Evolutionary conservation across 2,797 vertebrate species (phyloP).

Genomic region (Oreortyx pictus): DNA sequence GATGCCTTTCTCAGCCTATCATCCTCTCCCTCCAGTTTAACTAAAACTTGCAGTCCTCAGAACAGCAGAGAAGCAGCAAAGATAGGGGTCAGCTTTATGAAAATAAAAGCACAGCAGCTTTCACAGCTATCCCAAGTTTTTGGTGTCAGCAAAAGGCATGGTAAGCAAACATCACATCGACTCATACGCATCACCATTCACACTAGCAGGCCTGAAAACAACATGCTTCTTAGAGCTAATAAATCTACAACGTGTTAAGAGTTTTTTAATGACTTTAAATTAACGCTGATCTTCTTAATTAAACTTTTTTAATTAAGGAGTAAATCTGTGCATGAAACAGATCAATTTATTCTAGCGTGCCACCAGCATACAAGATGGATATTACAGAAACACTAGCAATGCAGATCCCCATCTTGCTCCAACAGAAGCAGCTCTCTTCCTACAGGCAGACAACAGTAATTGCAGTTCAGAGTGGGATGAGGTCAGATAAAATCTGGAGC

Average conservation of each 20-base stretch:
- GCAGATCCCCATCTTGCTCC: background rate
- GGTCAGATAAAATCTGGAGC: background rate
- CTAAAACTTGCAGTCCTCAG: background rate
- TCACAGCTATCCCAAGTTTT: background rate
- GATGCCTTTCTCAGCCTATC: background rate
- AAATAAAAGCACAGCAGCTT: background rate
- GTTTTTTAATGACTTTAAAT: conserved; percentile 33
- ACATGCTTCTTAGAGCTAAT: background rate
- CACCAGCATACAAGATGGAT: background rate
- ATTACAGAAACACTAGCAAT: background rate
- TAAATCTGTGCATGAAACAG: conserved; percentile 20
- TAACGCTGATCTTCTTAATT: background rate
- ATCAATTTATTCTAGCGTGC: conserved; percentile 16
- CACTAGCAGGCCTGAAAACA: background rate
- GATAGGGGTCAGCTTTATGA: background rate
- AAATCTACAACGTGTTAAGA: background rate
- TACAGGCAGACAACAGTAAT: background rate
- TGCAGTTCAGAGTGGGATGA: background rate
- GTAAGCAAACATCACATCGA: background rate
- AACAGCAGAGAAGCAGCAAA: background rate
- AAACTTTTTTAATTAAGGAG: conserved; percentile 40
- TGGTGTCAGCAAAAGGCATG: background rate
- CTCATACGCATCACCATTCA: rapidly evolving
- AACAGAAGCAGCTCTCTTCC: background rate
- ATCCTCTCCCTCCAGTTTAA: too few species aligned